phyloP scores from a whole-genome alignment of 2,797 vertebrate genomes.

The Ceryle rudis region DNA sequence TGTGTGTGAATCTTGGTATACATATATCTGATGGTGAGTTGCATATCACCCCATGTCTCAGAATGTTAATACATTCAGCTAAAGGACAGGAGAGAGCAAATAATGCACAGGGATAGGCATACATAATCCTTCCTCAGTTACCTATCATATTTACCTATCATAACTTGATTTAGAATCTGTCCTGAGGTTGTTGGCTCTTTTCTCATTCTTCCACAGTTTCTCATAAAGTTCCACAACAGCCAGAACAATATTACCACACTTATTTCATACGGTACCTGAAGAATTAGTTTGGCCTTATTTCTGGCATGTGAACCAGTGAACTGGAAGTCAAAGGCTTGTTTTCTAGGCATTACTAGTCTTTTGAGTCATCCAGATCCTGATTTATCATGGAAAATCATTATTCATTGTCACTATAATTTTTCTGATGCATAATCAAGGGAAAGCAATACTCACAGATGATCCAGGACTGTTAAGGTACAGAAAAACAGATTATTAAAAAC shows the following conservation, averaged over 20 bases:
- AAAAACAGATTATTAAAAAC: too few relatives aligned
- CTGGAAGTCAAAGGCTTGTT: not conserved
- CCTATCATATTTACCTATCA: not conserved
- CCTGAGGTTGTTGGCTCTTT: not conserved
- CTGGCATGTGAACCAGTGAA: not conserved
- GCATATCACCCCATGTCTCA: not conserved
- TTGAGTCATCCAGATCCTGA: not conserved
- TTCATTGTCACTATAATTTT: conserved; percentile 21
- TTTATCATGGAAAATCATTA: conserved; percentile 24
- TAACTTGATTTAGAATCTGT: not conserved
- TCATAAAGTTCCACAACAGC: not conserved
- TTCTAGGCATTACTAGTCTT: not conserved
- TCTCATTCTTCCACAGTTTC: not conserved
- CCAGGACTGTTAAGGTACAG: not conserved
- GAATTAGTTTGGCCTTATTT: not conserved
- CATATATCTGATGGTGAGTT: not conserved
- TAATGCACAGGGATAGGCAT: not conserved
- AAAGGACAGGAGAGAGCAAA: not conserved
- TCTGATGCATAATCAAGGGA: conserved; percentile 51
- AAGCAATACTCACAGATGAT: conserved; percentile 49
- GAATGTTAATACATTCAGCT: not conserved
- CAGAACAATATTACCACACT: not conserved
- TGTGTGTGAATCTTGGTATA: not conserved
- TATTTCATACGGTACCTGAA: not conserved
- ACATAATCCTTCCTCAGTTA: not conserved